Conservation (phyloP, 2,113 vertebrate genomes). For the Acinonyx jubatus region DNA sequence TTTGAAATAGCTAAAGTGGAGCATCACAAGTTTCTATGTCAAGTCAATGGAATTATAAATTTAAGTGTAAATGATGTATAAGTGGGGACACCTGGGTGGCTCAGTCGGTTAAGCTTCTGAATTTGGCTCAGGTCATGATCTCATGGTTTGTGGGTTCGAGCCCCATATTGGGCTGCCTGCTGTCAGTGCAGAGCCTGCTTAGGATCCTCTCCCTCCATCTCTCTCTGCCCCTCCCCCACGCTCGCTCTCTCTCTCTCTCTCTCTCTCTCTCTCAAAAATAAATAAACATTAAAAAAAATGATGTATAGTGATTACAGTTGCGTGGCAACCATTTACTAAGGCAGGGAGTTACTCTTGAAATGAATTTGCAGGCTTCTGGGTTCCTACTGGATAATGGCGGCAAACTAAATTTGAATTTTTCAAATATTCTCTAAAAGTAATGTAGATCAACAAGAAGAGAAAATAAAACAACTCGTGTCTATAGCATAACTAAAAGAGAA, state of each 20-base stretch:
- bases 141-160: no score
- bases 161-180: no score
- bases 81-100: not conserved
- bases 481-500: not conserved
- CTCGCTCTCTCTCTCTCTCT: no score
- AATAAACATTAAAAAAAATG: not conserved
- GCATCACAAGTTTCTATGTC: not conserved
- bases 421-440: not conserved
- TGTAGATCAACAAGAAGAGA: not conserved
- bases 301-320: not conserved
- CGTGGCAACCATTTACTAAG: not conserved
- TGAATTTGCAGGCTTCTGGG: not conserved
- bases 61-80: not conserved
- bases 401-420: not conserved
- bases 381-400: not conserved
- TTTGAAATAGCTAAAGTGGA: slow-evolving; percentile 2
- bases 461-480: not conserved
- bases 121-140: no score
- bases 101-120: no score
- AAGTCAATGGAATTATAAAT: not conserved
- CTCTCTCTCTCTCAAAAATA: no score
- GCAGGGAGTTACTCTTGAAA: not conserved
- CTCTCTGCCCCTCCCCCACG: no score
- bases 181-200: no score
- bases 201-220: no score